Evolutionary conservation across 1,140 invertebrate genomes (phyloP), one percentile per base, ranked within the genome.

Genomic region (Danaus melanippus): DNA sequence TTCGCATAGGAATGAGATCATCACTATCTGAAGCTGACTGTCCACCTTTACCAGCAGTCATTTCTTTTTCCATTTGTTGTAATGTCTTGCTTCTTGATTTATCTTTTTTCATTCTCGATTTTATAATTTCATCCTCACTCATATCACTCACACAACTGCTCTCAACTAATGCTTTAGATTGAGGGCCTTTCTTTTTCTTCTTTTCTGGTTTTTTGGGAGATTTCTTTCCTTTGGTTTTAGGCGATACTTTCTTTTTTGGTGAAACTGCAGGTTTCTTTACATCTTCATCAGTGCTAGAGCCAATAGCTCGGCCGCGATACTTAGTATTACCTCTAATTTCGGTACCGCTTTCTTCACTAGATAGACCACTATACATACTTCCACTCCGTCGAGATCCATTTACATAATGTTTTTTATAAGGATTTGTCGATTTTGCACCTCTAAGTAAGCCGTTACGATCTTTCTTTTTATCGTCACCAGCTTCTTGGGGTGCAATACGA

Each of bases 371-470:
- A 58, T 92, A 93, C 46, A 92, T 81, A 67, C 89, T 89, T 57
- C 86, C 88, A 63, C 89, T 90, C 66, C 91, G 90, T 59, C 91
- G 89, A 12, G 92, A 90, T 43, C 93, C 93, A 75, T 95, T 95
- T 12, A 94, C 90, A 75, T 94, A 94, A 51, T 92, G 79, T 67
- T 91, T 91, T 69, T 92, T 94, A 68, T 92, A 93, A 12, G 91
- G 91, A 80, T 92, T 92, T 40, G 90, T 84, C 48, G 79, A 64
- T 62, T 88, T 89, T 21, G 88, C 79, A 41, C 86, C 82, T 68
- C 89, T 91, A 3, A 91, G 88, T 39, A 93, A 84, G 41, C 92
- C 92, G 77, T 94, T 93, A 43, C 91, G 87, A 71, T 93, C 92
- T 21, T 88, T 88, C 67, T 92, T 92, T 62, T 90, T 90, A 51